These are phyloP conservation scores for Calliopum simillimum DNA, from an alignment of 2,888 invertebrate species.

Conservation along the genomic window DNA sequence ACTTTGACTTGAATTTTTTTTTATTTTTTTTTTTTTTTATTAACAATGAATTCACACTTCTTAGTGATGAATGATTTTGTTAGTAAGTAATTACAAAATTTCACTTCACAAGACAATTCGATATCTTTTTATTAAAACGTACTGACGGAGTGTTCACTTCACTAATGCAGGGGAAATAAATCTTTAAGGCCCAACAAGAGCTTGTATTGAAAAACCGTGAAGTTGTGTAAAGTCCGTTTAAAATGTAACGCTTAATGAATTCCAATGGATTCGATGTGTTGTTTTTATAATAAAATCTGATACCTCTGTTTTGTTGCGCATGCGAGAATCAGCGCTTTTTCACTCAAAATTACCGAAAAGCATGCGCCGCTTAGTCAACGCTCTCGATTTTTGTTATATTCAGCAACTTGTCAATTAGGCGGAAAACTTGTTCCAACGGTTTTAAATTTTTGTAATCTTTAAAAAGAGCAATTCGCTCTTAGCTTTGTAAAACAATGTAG, in stretches of 20 bases:
- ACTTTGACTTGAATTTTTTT: slow-evolving; percentile 11
- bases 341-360: slow-evolving; percentile 30
- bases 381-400: slow-evolving; percentile 18
- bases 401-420: too few species aligned
- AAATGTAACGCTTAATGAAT: slow-evolving; percentile 51
- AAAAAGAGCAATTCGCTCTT: too few species aligned
- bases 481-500: too few species aligned
- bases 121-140: too few species aligned
- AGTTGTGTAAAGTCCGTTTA: slow-evolving; percentile 33
- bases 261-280: slow-evolving; percentile 48
- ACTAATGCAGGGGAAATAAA: too few species aligned
- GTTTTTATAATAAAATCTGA: slow-evolving; percentile 50
- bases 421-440: too few species aligned
- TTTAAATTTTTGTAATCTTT: too few species aligned
- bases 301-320: not conserved
- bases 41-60: not conserved
- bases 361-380: slow-evolving; percentile 26
- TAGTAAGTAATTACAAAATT: too few species aligned
- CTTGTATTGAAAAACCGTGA: too few species aligned
- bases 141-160: too few species aligned
- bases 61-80: too few species aligned
- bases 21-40: slow-evolving; percentile 25
- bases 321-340: slow-evolving; percentile 41
- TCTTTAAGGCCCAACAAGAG: too few species aligned
- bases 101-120: slow-evolving; percentile 5